Conservation (phyloP, 2,113 vertebrate genomes). For the Pteropus alecto region DNA sequence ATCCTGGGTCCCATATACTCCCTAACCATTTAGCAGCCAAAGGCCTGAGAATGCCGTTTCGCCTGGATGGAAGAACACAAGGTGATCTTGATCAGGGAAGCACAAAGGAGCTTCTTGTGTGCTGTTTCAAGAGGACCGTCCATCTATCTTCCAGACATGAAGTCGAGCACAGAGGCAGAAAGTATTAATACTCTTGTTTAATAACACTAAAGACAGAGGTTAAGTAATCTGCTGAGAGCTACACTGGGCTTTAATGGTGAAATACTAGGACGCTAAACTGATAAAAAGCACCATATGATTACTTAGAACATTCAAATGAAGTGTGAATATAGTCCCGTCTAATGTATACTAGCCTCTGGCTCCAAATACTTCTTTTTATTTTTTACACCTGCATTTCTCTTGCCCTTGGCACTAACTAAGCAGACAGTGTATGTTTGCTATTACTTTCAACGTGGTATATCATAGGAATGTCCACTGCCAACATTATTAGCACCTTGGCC, state of each 20-base stretch:
- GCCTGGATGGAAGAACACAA: not conserved
- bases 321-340: not conserved
- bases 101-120: not conserved
- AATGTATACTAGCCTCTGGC: constrained; percentile 24
- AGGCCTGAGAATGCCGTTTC: not conserved
- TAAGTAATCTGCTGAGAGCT: not conserved
- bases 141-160: not conserved
- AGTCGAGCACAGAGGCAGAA: not conserved
- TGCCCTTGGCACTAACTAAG: constrained; percentile 45
- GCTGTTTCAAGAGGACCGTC: not conserved
- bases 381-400: constrained; percentile 59
- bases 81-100: no score
- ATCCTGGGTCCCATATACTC: not conserved
- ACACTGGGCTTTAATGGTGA: not conserved
- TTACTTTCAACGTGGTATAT: constrained; percentile 37
- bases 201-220: not conserved
- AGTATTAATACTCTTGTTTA: not conserved
- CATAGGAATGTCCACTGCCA: constrained; percentile 60
- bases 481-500: constrained; percentile 51
- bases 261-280: not conserved
- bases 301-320: not conserved
- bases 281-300: not conserved
- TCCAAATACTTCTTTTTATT: constrained; percentile 47
- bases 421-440: constrained; percentile 51
- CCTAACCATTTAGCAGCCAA: not conserved